phyloP scores from a whole-genome alignment of 2,113 vertebrate species.

The Scopus umbretta region DNA sequence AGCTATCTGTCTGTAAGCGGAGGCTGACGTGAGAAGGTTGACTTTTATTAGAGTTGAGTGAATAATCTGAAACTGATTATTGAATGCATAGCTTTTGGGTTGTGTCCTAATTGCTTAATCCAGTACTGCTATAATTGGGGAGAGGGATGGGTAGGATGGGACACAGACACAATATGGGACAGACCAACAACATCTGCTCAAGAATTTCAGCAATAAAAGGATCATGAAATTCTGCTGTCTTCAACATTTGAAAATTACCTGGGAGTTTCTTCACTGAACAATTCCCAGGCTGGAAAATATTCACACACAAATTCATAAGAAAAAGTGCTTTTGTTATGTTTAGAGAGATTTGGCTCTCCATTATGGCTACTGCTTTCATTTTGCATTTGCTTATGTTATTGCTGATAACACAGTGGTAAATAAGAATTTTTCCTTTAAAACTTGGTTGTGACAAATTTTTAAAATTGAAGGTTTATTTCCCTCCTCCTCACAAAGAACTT shows the following conservation, averaged over 20 bases:
- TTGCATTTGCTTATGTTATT: background rate
- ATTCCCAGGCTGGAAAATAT: background rate
- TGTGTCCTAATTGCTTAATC: background rate
- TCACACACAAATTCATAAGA: background rate
- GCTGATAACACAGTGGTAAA: background rate
- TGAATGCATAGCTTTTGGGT: background rate
- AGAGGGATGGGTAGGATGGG: background rate
- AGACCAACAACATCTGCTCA: background rate
- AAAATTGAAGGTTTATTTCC: background rate
- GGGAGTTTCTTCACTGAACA: background rate
- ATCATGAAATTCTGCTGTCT: background rate
- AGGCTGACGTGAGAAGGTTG: background rate
- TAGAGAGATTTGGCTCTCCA: background rate
- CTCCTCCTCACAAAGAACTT: background rate
- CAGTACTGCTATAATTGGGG: fast-evolving
- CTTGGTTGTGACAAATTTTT: background rate
- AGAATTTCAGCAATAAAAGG: background rate
- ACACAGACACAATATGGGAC: fast-evolving
- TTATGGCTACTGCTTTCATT: background rate
- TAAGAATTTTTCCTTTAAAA: background rate
- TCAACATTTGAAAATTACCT: background rate
- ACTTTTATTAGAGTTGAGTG: background rate
- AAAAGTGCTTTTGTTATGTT: background rate
- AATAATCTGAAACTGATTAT: background rate
- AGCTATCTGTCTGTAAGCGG: background rate